Evolutionary conservation across 2,797 vertebrate species (phyloP).

Genomic region (Margarornis squamiger): DNA sequence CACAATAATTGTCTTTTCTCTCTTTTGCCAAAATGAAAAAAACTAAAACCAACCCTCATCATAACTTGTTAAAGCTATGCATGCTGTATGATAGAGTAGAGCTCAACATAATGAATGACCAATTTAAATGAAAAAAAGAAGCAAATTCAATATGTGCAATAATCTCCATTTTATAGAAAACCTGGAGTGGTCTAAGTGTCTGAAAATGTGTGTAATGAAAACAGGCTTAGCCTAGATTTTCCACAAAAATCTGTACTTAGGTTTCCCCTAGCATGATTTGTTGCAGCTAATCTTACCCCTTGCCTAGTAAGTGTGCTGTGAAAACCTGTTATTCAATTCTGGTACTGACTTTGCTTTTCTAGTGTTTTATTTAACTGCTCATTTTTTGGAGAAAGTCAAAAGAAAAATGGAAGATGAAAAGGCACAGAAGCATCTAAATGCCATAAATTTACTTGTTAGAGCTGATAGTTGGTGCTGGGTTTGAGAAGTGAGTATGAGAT

Average conservation of each 20-base stretch:
- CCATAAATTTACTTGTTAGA: background rate
- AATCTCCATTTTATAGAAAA: background rate
- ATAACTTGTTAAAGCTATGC: background rate
- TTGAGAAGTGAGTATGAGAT: background rate
- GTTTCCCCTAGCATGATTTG: constrained; percentile 18
- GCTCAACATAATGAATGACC: background rate
- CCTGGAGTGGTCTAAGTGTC: constrained; percentile 9
- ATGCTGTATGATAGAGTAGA: background rate
- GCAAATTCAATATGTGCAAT: background rate
- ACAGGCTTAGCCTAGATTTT: constrained; percentile 5
- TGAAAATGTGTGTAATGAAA: constrained; percentile 30
- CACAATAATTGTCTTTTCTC: background rate
- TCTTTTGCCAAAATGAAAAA: background rate
- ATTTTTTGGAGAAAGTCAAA: background rate
- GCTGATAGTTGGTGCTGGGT: background rate
- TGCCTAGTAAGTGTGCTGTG: background rate
- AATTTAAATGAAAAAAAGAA: background rate
- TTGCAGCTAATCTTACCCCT: background rate
- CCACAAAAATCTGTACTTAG: background rate
- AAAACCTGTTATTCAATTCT: background rate
- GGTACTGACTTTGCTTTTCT: background rate
- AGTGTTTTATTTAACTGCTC: background rate
- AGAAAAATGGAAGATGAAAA: background rate
- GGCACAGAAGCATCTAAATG: background rate
- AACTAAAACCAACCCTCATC: background rate